These are phyloP conservation scores for Macaria notata DNA, from an alignment of 2,888 invertebrate species.

Conservation along the genomic window DNA sequence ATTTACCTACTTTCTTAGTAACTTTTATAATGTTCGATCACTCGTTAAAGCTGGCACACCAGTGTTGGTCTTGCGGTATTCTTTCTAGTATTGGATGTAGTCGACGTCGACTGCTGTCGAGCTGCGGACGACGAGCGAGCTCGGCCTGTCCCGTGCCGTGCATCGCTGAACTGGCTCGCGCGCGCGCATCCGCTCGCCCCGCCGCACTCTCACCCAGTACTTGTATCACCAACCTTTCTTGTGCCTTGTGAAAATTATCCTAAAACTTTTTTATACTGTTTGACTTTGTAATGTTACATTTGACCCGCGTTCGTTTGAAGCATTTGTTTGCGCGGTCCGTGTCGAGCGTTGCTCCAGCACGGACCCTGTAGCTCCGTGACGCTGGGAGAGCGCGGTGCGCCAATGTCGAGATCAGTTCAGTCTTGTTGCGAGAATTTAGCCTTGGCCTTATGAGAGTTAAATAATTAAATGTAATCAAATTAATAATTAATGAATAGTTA, in stretches of 20 bases:
- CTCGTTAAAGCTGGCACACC: slow-evolving; percentile 81
- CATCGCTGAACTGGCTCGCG: slow-evolving; percentile 53
- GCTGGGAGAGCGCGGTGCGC: slow-evolving; percentile 62
- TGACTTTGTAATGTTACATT: slow-evolving; percentile 43
- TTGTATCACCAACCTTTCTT: slow-evolving; percentile 66
- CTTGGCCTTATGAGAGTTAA: slow-evolving; percentile 82
- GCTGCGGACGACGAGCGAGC: slow-evolving; percentile 13
- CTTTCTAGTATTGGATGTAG: slow-evolving; percentile 57
- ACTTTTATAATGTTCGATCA: slow-evolving; percentile 76
- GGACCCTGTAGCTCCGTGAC: slow-evolving; percentile 21
- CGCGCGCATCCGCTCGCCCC: slow-evolving; percentile 31
- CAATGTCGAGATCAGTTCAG: slow-evolving; percentile 66
- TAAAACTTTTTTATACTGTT: slow-evolving; percentile 48
- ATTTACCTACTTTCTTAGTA: slow-evolving; percentile 81
- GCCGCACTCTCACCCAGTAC: slow-evolving; percentile 42
- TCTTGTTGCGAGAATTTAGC: slow-evolving; percentile 82
- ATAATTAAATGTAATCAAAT: slow-evolving; percentile 78
- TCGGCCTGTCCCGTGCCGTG: slow-evolving; percentile 21
- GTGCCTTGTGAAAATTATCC: slow-evolving; percentile 69
- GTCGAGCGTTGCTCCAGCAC: background rate
- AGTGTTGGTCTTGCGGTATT: slow-evolving; percentile 75
- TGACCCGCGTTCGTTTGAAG: slow-evolving; percentile 38
- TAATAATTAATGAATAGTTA: slow-evolving; percentile 64
- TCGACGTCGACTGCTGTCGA: background rate
- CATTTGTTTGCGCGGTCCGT: slow-evolving; percentile 32